Evolutionary conservation across 2,113 vertebrate genomes (phyloP).

Genomic region (Oceanites oceanicus): DNA sequence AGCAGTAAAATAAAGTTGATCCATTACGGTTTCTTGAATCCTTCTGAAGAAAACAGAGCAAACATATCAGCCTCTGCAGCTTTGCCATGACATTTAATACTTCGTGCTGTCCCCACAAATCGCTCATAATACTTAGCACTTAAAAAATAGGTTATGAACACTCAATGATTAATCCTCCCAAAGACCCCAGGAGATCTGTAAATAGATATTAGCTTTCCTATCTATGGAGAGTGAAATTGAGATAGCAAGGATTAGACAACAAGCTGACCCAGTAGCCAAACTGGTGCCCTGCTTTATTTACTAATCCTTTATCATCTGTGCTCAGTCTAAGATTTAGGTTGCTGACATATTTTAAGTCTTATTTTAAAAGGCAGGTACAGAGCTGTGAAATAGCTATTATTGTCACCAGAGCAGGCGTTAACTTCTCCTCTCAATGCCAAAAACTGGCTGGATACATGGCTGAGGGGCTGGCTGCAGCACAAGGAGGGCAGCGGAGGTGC

Average conservation of each 20-base stretch:
- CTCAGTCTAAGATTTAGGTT: background rate
- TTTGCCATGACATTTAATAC: background rate
- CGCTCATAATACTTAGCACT: background rate
- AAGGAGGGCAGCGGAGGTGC: background rate
- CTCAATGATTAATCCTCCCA: background rate
- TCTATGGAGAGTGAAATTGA: background rate
- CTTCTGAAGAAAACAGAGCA: no score
- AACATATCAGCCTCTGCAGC: fast-evolving
- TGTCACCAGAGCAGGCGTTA: fast-evolving
- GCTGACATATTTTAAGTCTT: background rate
- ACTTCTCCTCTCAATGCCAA: background rate
- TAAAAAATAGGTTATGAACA: background rate
- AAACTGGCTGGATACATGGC: no score
- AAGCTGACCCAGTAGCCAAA: background rate
- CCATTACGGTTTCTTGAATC: background rate
- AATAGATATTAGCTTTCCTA: background rate
- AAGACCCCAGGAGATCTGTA: background rate
- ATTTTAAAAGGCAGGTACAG: background rate
- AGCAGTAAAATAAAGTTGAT: background rate
- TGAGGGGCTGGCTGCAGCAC: background rate
- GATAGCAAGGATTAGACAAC: background rate
- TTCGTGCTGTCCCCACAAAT: background rate
- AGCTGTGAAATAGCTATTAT: background rate
- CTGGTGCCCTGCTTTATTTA: background rate
- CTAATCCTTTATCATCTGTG: background rate